Evolutionary conservation across 1,140 invertebrate genomes (phyloP).

Genomic region (Brachionus rotundiformis): DNA sequence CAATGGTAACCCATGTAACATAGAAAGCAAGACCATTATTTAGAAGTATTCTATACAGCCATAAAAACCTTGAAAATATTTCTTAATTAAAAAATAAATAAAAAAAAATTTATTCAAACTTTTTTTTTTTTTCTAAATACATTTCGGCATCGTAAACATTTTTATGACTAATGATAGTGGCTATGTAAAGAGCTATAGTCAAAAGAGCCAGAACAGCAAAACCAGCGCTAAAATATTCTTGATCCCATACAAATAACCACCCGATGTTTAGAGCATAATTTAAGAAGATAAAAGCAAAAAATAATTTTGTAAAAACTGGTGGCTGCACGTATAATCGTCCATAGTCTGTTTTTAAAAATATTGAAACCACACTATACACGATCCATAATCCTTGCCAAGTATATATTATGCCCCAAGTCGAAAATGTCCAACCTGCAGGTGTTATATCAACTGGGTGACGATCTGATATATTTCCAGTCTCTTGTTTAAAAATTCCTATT

Average conservation of each 20-base stretch:
- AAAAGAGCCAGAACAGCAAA: slow-evolving; percentile 42
- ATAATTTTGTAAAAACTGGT: slow-evolving; percentile 54
- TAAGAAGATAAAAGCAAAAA: slow-evolving; percentile 55
- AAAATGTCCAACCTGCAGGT: slow-evolving; percentile 60
- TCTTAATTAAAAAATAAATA: not conserved
- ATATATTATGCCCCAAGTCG: slow-evolving; percentile 60
- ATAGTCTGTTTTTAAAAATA: slow-evolving; percentile 55
- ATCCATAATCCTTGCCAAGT: slow-evolving; percentile 58
- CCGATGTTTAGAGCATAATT: slow-evolving; percentile 56
- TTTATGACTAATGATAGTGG: not conserved
- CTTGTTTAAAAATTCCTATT: slow-evolving; percentile 56
- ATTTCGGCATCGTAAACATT: slow-evolving; percentile 26
- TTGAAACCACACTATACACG: slow-evolving; percentile 55
- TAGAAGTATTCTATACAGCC: slow-evolving; percentile 57
- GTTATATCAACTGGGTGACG: slow-evolving; percentile 57
- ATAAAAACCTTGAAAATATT: slow-evolving; percentile 54
- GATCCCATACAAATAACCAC: slow-evolving; percentile 58
- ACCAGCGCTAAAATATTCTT: slow-evolving; percentile 53
- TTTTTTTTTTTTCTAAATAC: slow-evolving; percentile 1
- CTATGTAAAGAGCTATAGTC: slow-evolving; percentile 21
- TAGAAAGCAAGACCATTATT: slow-evolving; percentile 61
- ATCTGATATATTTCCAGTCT: slow-evolving; percentile 56
- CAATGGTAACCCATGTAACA: slow-evolving; percentile 59
- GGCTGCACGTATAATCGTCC: slow-evolving; percentile 55
- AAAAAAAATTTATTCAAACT: not conserved